Evolutionary conservation across 2,113 vertebrate genomes (phyloP).

Genomic region (Alethe castanea): DNA sequence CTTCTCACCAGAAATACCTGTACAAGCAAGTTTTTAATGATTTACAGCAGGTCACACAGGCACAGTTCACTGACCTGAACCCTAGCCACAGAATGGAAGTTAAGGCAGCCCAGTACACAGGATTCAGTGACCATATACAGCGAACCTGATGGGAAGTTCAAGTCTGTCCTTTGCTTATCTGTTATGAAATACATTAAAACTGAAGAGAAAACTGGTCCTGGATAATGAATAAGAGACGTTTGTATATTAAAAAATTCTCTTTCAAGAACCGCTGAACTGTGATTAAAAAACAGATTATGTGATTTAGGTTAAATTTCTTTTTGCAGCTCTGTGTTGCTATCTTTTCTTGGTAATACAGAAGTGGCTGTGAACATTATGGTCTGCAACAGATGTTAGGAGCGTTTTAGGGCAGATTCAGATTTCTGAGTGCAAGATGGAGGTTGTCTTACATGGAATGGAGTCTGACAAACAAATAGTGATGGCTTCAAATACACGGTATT

Average conservation of each 20-base stretch:
- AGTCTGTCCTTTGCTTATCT: not conserved
- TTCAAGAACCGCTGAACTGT: not conserved
- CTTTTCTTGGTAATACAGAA: not conserved
- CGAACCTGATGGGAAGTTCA: not conserved
- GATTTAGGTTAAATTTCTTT: not conserved
- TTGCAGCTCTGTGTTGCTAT: not conserved
- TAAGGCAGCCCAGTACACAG: not conserved
- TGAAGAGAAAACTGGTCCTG: not conserved
- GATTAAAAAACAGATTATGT: rapidly evolving
- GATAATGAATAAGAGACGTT: not conserved
- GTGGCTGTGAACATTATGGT: not conserved
- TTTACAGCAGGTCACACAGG: not conserved
- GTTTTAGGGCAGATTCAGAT: not conserved
- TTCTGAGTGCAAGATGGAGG: not conserved
- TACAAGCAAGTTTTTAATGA: constrained; percentile 35
- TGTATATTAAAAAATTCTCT: not conserved
- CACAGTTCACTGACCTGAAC: not conserved
- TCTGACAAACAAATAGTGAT: not conserved
- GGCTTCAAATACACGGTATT: not conserved
- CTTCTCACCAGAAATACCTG: not conserved
- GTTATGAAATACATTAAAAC: not conserved
- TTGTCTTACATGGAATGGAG: not conserved
- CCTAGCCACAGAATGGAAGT: not conserved
- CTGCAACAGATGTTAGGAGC: not conserved
- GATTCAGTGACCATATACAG: not conserved